A percentile compares a stretch with the other conserved stretches of the same genome.
Evolutionary conservation across 2,113 vertebrate genomes (phyloP).

Genomic region (Odocoileus virginianus): DNA sequence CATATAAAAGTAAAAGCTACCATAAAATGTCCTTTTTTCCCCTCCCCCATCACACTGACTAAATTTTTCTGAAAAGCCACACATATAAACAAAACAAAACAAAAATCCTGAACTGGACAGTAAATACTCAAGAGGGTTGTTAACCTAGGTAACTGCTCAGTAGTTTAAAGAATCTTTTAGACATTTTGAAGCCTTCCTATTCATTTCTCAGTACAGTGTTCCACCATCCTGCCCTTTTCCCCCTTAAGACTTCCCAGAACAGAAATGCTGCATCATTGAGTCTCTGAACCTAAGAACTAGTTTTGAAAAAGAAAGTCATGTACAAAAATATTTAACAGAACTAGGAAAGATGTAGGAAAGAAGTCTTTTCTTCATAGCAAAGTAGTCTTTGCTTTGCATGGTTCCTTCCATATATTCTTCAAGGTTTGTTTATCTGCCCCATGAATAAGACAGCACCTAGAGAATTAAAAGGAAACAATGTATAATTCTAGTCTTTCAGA

Average conservation of each 20-base stretch:
- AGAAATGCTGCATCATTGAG: slow-evolving; percentile 43
- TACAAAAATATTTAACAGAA: slow-evolving; percentile 84
- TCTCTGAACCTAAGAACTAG: slow-evolving; percentile 74
- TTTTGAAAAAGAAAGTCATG: slow-evolving; percentile 75
- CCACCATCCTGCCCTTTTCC: slow-evolving; percentile 52
- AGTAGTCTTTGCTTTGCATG: slow-evolving; percentile 61
- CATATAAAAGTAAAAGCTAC: slow-evolving; percentile 78
- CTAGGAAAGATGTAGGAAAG: slow-evolving; percentile 71
- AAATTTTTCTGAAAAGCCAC: slow-evolving; percentile 77
- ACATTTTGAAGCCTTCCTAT: slow-evolving; percentile 66
- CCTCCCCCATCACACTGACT: slow-evolving; percentile 70
- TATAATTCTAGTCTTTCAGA: neutral
- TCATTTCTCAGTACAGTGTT: slow-evolving; percentile 36
- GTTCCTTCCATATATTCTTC: slow-evolving; percentile 61
- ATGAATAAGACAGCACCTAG: slow-evolving; percentile 94
- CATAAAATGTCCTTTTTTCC: slow-evolving; percentile 35
- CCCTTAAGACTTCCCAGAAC: slow-evolving; percentile 61
- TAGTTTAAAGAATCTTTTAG: slow-evolving; percentile 81
- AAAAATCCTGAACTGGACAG: slow-evolving; percentile 80
- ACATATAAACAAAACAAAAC: slow-evolving; percentile 65
- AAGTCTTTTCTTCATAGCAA: slow-evolving; percentile 58
- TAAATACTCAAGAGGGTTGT: slow-evolving; percentile 77
- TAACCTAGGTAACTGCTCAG: slow-evolving; percentile 80
- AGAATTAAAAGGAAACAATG: slow-evolving; percentile 17
- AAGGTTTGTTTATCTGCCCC: slow-evolving; percentile 95